These are phyloP conservation scores for Chrysotoxum bicinctum DNA, from an alignment of 2,888 invertebrate species.

Conservation along the genomic window DNA sequence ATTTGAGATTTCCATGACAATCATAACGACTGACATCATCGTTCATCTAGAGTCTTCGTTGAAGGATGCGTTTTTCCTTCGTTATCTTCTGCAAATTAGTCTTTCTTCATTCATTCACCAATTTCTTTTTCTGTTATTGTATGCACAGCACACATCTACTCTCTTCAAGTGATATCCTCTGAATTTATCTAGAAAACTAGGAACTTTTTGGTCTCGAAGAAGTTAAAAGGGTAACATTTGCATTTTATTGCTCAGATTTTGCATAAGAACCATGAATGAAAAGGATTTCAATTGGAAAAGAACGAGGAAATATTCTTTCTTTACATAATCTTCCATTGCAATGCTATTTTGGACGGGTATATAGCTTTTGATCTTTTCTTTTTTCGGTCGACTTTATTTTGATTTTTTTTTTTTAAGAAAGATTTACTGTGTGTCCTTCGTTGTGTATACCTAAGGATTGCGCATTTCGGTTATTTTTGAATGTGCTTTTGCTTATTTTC, in stretches of 20 bases:
- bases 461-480: constrained; percentile 35
- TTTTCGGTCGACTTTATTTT: background rate
- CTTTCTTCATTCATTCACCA: background rate
- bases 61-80: background rate
- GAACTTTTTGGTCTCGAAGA: constrained; percentile 7
- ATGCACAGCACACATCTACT: too few relatives aligned
- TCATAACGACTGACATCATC: constrained; percentile 23
- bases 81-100: constrained; percentile 4
- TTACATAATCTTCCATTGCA: constrained; percentile 42
- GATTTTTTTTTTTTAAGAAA: constrained; percentile 18
- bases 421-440: constrained; percentile 53
- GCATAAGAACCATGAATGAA: background rate
- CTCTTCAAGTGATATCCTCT: background rate
- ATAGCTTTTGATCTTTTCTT: background rate
- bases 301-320: constrained; percentile 7
- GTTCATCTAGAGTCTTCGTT: constrained; percentile 6
- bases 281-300: constrained; percentile 47
- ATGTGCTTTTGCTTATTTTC: constrained; percentile 18
- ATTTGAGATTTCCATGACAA: constrained; percentile 64
- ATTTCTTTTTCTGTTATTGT: background rate
- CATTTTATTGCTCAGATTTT: constrained; percentile 66
- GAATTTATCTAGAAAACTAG: background rate
- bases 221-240: constrained; percentile 54
- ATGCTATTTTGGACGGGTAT: constrained; percentile 6
- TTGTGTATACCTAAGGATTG: constrained; percentile 8